Evolutionary conservation across 1,140 invertebrate species (phyloP).

Genomic region (Centruroides vittatus): DNA sequence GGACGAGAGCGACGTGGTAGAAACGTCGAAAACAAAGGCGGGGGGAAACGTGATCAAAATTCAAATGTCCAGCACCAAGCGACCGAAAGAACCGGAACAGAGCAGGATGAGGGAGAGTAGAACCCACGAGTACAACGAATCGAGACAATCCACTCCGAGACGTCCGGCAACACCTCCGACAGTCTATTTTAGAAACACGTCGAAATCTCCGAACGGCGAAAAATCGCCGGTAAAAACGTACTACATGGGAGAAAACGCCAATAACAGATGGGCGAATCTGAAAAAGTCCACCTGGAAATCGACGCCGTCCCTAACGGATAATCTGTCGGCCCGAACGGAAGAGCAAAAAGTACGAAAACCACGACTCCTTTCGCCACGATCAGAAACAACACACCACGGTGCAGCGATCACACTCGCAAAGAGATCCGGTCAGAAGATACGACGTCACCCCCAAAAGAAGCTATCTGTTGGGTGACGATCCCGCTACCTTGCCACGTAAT

Average conservation of each 20-base stretch:
- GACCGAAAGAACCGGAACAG: neutral
- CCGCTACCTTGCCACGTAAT: neutral
- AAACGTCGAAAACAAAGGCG: constrained; percentile 10
- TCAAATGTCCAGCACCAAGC: constrained; percentile 6
- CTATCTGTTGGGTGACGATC: neutral
- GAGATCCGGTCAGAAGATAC: neutral
- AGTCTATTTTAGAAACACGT: neutral
- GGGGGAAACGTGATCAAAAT: constrained; percentile 16
- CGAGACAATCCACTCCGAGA: neutral
- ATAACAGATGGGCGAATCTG: no score
- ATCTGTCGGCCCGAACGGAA: no score
- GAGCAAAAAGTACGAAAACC: no score
- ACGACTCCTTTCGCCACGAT: no score
- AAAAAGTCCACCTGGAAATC: no score
- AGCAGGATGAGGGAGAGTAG: no score
- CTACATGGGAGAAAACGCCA: constrained; percentile 2
- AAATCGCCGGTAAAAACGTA: constrained; percentile 13
- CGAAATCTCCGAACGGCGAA: no score
- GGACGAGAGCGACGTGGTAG: constrained; percentile 25
- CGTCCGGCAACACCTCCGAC: neutral
- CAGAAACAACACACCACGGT: no score
- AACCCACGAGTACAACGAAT: no score
- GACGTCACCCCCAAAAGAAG: no score
- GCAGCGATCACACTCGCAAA: neutral
- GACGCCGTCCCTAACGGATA: no score